Evolutionary conservation across 2,113 vertebrate genomes (phyloP).

Genomic region (Cinclus mexicanus): DNA sequence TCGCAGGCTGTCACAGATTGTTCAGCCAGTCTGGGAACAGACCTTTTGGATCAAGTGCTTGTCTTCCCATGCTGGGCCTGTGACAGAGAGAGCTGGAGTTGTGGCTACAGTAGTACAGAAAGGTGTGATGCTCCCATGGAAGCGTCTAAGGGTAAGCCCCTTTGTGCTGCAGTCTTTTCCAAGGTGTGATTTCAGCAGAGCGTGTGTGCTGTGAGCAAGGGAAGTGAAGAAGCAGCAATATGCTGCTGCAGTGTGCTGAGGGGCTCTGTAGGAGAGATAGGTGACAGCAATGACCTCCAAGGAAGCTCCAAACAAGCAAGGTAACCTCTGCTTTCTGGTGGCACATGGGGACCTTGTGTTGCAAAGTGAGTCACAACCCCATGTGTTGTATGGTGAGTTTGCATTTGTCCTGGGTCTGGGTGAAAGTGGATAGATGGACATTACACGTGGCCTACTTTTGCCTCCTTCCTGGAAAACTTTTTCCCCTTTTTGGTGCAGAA

Average conservation of each 20-base stretch:
- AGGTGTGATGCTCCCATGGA: rapidly evolving
- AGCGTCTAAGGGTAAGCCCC: not conserved
- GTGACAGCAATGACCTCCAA: not conserved
- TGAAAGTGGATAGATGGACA: not conserved
- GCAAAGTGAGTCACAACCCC: not conserved
- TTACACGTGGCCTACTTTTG: not conserved
- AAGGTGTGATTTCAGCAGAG: not conserved
- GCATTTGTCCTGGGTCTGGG: not conserved
- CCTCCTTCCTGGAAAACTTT: not conserved
- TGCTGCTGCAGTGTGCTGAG: not conserved
- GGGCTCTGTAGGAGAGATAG: not conserved
- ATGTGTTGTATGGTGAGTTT: not conserved
- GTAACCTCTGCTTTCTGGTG: not conserved
- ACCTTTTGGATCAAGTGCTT: not conserved
- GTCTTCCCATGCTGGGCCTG: not conserved
- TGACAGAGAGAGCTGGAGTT: not conserved
- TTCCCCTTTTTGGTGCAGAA: not conserved
- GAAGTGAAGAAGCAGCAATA: not conserved
- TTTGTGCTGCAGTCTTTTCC: not conserved
- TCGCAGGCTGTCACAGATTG: rapidly evolving
- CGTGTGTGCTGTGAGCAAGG: not conserved
- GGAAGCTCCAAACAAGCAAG: not conserved
- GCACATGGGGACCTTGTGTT: not conserved
- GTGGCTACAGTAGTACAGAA: not conserved
- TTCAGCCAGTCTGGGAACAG: not conserved